Evolutionary conservation across 2,888 invertebrate species (phyloP).

Genomic region (Campoplex capitator): DNA sequence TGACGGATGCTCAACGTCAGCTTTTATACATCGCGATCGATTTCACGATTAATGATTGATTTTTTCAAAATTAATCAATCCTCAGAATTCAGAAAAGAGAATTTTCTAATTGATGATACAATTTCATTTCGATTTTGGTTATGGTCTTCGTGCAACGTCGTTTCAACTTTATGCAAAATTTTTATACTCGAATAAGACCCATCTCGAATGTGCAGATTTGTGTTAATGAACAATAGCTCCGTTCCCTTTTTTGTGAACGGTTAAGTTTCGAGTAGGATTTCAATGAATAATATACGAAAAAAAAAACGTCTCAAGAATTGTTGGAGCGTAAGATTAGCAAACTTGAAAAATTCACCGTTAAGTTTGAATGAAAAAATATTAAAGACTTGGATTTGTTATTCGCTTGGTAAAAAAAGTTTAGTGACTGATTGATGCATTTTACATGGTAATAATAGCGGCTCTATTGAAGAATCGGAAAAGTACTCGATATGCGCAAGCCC

Average conservation of each 20-base stretch:
- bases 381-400: background rate
- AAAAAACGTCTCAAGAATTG: background rate
- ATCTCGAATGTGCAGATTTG: too few relatives aligned
- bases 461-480: constrained; percentile 59
- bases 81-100: background rate
- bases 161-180: background rate
- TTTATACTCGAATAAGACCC: too few relatives aligned
- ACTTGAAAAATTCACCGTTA: background rate
- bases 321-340: background rate
- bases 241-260: too few relatives aligned
- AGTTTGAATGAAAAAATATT: background rate
- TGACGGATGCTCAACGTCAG: constrained; percentile 15
- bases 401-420: background rate
- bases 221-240: too few relatives aligned
- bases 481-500: constrained; percentile 24
- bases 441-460: background rate
- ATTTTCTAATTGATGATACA: background rate
- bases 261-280: background rate
- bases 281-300: background rate
- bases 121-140: too few relatives aligned
- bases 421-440: background rate
- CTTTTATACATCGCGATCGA: background rate
- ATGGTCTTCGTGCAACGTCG: background rate
- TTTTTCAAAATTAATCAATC: background rate
- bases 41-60: background rate